phyloP scores from a whole-genome alignment of 1,140 invertebrate species.

The Wasmannia auropunctata region DNA sequence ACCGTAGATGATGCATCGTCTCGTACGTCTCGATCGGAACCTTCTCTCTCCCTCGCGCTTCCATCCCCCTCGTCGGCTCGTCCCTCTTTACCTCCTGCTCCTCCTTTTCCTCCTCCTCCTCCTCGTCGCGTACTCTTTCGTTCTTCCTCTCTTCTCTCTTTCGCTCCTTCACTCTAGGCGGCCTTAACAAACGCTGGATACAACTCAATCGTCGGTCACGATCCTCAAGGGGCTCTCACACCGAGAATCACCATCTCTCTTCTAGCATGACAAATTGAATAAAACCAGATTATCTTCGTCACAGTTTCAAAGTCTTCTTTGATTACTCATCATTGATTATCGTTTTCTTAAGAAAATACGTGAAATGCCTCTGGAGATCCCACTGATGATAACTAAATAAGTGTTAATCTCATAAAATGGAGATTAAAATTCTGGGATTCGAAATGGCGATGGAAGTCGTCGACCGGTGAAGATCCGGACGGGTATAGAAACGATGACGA shows the following conservation, averaged over 20 bases:
- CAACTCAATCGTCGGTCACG: slow-evolving; percentile 76
- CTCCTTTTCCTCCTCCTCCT: slow-evolving; percentile 1
- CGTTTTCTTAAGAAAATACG: neutral
- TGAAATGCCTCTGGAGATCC: neutral
- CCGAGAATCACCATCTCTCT: slow-evolving; percentile 24
- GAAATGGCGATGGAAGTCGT: slow-evolving; percentile 4
- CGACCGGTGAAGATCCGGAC: slow-evolving; percentile 6
- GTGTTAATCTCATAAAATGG: neutral
- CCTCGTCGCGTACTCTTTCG: neutral
- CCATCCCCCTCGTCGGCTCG: slow-evolving; percentile 35
- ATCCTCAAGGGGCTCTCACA: slow-evolving; percentile 73
- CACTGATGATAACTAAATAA: neutral
- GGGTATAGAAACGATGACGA: slow-evolving; percentile 40
- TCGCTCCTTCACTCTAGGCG: slow-evolving; percentile 62
- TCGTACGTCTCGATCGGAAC: slow-evolving; percentile 67
- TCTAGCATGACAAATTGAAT: slow-evolving; percentile 29
- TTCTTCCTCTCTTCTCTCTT: neutral
- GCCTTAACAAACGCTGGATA: slow-evolving; percentile 74
- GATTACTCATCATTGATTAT: slow-evolving; percentile 38
- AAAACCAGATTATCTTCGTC: slow-evolving; percentile 13
- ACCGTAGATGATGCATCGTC: slow-evolving; percentile 74
- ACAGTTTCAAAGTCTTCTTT: slow-evolving; percentile 10
- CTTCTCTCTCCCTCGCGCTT: slow-evolving; percentile 35
- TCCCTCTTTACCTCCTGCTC: slow-evolving; percentile 21
- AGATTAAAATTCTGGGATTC: neutral